These are phyloP conservation scores for Lucilia sericata DNA, from an alignment of 1,140 invertebrate species.

Conservation along the genomic window DNA sequence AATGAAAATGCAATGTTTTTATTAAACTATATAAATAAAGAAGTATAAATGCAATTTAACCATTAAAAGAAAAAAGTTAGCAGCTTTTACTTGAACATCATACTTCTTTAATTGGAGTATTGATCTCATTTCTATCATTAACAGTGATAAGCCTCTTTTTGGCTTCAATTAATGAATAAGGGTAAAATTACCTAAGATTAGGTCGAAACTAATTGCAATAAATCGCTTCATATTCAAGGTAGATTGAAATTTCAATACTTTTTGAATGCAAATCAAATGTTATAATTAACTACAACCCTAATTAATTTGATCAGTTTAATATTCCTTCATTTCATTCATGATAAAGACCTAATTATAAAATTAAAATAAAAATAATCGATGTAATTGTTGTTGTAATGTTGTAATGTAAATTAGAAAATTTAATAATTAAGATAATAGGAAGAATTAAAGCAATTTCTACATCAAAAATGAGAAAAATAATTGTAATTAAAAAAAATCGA, in stretches of 20 bases:
- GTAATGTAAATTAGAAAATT: constrained; percentile 63
- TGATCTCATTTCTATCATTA: no score
- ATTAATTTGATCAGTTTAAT: constrained; percentile 71
- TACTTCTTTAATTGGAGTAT: no score
- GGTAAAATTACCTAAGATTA: constrained; percentile 69
- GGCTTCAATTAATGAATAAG: constrained; percentile 72
- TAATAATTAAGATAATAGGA: constrained; percentile 68
- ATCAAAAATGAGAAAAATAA: constrained; percentile 71
- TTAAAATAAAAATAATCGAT: constrained; percentile 70
- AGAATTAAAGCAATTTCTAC: constrained; percentile 23
- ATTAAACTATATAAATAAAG: constrained; percentile 71
- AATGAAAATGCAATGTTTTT: constrained; percentile 73
- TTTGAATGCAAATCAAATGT: constrained; percentile 75
- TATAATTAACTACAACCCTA: constrained; percentile 74
- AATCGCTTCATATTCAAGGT: constrained; percentile 72
- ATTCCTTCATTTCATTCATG: constrained; percentile 75
- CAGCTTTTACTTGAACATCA: no score
- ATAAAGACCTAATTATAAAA: constrained; percentile 71
- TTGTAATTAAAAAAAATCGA: constrained; percentile 74
- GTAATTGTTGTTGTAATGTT: constrained; percentile 65
- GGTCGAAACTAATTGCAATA: constrained; percentile 73
- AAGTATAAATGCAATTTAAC: constrained; percentile 70
- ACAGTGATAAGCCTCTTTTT: no score
- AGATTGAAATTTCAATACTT: constrained; percentile 71
- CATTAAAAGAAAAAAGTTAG: constrained; percentile 70